Evolutionary conservation across 2,797 vertebrate species (phyloP).

Genomic region (Gouania willdenowi): DNA sequence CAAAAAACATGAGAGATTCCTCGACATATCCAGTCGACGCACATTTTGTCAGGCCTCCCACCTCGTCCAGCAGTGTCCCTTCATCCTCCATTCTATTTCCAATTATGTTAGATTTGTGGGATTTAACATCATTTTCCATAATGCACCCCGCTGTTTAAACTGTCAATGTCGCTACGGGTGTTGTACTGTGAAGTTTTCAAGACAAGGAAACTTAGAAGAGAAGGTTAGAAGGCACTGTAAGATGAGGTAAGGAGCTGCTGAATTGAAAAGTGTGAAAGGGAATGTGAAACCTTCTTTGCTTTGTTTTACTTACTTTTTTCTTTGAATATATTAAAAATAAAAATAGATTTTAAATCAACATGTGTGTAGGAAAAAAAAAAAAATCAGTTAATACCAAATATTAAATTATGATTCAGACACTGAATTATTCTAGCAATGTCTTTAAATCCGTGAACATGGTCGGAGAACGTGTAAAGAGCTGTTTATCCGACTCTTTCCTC

Average conservation of each 20-base stretch:
- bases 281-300: too few species aligned
- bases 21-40: conserved; percentile 34
- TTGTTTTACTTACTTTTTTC: too few species aligned
- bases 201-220: conserved; percentile 20
- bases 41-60: conserved; percentile 47
- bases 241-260: too few species aligned
- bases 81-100: conserved; percentile 67
- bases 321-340: too few species aligned
- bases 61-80: conserved; percentile 52
- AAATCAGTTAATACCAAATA: conserved; percentile 1
- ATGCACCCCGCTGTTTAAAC: conserved; percentile 38
- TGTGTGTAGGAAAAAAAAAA: too few species aligned
- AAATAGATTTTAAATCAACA: too few species aligned
- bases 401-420: conserved; percentile 8
- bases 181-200: conserved; percentile 26
- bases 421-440: conserved; percentile 1
- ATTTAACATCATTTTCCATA: conserved; percentile 49
- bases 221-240: conserved; percentile 5
- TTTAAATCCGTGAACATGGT: conserved; percentile 33
- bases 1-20: conserved; percentile 38
- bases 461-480: conserved; percentile 65
- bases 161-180: conserved; percentile 30
- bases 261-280: too few species aligned
- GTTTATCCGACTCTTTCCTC: conserved; percentile 67
- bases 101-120: conserved; percentile 57